Conservation (phyloP, 1,140 invertebrate genomes). For the Drosophila kurseongensis region DNA sequence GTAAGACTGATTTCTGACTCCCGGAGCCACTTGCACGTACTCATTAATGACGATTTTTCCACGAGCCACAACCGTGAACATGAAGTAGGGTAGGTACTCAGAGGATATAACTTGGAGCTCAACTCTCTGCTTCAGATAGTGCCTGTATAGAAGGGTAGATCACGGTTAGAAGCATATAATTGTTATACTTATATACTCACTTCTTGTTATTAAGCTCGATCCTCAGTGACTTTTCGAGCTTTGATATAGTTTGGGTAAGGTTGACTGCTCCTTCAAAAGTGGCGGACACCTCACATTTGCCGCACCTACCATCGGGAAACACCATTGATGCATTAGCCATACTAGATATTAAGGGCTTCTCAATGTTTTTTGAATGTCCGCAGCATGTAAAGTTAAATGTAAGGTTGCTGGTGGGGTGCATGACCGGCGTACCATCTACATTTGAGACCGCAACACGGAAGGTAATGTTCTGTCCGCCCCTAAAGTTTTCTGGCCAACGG, state of each 20-base stretch:
- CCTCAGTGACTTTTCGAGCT: constrained; percentile 24
- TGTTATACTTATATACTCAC: constrained; percentile 2
- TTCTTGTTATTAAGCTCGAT: constrained; percentile 38
- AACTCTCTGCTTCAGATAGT: constrained; percentile 89
- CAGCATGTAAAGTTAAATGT: constrained; percentile 39
- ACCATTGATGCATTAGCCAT: constrained; percentile 88
- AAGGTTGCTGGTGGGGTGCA: constrained; percentile 87
- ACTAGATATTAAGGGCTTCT: constrained; percentile 86
- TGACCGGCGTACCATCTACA: constrained; percentile 89
- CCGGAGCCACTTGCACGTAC: constrained; percentile 85
- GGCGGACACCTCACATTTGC: constrained; percentile 11
- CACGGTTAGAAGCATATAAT: not conserved
- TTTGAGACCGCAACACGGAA: constrained; percentile 86
- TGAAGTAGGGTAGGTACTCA: constrained; percentile 90
- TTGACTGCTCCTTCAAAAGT: constrained; percentile 24
- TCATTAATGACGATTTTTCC: constrained; percentile 92
- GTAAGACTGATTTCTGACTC: constrained; percentile 67
- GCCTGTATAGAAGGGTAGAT: constrained; percentile 65
- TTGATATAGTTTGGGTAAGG: constrained; percentile 4
- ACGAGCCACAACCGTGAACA: constrained; percentile 93
- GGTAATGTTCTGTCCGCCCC: constrained; percentile 93
- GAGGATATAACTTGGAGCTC: constrained; percentile 93
- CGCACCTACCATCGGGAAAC: constrained; percentile 29
- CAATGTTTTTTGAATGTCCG: too few relatives aligned
- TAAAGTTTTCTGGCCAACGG: constrained; percentile 90